These are phyloP conservation scores for Lamprotornis superbus DNA, from an alignment of 2,113 vertebrate genomes.

Conservation along the genomic window DNA sequence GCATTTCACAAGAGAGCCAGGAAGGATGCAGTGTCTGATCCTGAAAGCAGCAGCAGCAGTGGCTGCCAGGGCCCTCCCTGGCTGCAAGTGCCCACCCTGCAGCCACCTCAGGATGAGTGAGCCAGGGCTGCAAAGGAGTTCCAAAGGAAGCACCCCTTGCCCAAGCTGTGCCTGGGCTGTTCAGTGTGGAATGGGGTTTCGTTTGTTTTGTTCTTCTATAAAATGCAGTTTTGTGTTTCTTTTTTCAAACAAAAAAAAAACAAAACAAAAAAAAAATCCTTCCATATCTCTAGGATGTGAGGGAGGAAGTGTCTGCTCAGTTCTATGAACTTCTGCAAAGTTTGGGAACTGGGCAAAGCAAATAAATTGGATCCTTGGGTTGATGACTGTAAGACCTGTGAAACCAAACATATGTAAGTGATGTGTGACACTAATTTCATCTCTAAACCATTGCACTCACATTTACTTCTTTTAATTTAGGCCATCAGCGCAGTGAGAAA, in stretches of 20 bases:
- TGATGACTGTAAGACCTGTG: background rate
- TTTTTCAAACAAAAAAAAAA: background rate
- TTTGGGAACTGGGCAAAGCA: background rate
- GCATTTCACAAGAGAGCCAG: background rate
- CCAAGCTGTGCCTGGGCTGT: background rate
- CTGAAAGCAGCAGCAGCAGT: background rate
- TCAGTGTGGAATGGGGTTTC: background rate
- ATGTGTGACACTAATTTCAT: background rate
- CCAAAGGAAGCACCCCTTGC: background rate
- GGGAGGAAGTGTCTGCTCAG: background rate
- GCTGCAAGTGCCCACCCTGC: background rate
- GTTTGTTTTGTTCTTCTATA: background rate
- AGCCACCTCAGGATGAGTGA: fast-evolving
- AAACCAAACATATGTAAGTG: background rate
- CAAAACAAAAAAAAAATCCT: background rate
- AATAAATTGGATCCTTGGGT: background rate
- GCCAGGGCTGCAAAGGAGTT: background rate
- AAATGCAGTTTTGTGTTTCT: background rate
- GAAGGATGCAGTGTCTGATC: background rate
- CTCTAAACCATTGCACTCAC: background rate
- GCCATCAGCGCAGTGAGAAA: conserved; percentile 14
- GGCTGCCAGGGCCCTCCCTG: background rate
- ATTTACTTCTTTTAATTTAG: conserved; percentile 24
- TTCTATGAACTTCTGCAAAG: background rate
- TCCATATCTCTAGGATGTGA: fast-evolving